Evolutionary conservation across 53 echinoderm and acorn worm species (phyloP).

Genomic region (Hippasteria phrygiana): DNA sequence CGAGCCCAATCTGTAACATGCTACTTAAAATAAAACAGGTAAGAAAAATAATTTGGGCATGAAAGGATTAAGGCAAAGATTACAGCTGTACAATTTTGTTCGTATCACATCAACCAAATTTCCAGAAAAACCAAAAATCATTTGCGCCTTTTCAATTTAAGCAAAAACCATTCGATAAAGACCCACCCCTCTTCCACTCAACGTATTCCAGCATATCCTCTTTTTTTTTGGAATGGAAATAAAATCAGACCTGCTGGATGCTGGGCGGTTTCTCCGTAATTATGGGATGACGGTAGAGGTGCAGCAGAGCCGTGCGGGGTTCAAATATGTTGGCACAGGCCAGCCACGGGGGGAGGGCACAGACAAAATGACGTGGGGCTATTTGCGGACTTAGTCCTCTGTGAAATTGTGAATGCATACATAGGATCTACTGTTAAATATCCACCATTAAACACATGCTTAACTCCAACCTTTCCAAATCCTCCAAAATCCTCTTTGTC

Average conservation of each 20-base stretch:
- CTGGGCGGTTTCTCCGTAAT: neutral
- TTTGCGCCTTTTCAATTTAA: too few species aligned
- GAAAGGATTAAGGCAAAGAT: too few species aligned
- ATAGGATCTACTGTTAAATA: neutral
- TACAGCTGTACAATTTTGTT: too few species aligned
- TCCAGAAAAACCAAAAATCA: too few species aligned
- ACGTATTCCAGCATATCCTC: too few species aligned
- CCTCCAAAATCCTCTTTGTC: too few species aligned
- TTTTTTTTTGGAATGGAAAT: neutral
- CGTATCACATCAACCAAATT: too few species aligned
- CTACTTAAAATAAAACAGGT: too few species aligned
- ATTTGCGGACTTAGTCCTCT: constrained; percentile 29
- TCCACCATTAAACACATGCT: neutral
- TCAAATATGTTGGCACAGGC: constrained; percentile 33
- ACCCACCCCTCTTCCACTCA: neutral
- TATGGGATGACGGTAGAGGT: constrained; percentile 42
- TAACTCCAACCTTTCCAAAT: too few species aligned
- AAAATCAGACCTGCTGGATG: constrained; percentile 15
- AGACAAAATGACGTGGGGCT: constrained; percentile 55
- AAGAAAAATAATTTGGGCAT: too few species aligned
- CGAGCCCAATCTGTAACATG: too few species aligned
- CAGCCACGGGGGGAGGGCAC: constrained; percentile 37
- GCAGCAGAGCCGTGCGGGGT: constrained; percentile 39
- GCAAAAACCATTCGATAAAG: neutral
- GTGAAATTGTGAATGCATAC: neutral